These are phyloP conservation scores for Mythimna ferrago DNA, from an alignment of 2,888 invertebrate genomes.

Conservation along the genomic window DNA sequence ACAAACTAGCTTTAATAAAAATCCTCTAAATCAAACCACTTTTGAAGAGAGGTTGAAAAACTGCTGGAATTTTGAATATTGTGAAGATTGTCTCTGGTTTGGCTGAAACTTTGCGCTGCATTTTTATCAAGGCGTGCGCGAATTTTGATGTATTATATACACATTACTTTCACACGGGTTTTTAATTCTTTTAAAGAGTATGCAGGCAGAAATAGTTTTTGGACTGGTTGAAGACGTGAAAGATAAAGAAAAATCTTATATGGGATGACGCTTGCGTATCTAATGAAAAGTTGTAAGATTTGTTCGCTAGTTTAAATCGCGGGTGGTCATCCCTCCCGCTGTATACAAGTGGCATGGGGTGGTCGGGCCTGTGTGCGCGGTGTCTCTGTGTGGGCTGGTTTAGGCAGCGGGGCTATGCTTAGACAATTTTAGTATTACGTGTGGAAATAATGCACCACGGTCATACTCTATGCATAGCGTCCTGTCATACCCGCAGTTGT, in stretches of 20 bases:
- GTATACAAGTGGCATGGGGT: conserved; percentile 78
- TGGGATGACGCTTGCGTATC: no score
- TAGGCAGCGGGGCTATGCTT: conserved; percentile 85
- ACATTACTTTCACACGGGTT: neutral
- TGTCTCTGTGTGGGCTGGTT: conserved; percentile 74
- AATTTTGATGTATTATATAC: neutral
- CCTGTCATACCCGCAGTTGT: conserved; percentile 72
- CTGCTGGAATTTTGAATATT: conserved; percentile 1
- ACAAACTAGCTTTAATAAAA: conserved; percentile 13
- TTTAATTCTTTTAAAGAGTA: neutral
- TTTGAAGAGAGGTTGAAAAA: neutral
- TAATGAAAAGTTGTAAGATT: conserved; percentile 7
- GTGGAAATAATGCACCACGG: conserved; percentile 83
- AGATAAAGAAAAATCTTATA: neutral
- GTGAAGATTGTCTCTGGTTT: neutral
- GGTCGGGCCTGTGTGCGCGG: conserved; percentile 70
- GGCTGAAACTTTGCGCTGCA: neutral
- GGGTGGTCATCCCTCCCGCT: conserved; percentile 69
- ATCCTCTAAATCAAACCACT: neutral
- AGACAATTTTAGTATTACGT: conserved; percentile 89
- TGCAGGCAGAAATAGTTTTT: neutral
- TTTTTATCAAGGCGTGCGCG: neutral
- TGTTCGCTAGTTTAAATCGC: conserved; percentile 20
- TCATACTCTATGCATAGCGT: conserved; percentile 79
- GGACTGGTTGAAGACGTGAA: neutral